Base-by-base conservation (phyloP, 2,113 vertebrate species). In the Gambusia affinis region DNA sequence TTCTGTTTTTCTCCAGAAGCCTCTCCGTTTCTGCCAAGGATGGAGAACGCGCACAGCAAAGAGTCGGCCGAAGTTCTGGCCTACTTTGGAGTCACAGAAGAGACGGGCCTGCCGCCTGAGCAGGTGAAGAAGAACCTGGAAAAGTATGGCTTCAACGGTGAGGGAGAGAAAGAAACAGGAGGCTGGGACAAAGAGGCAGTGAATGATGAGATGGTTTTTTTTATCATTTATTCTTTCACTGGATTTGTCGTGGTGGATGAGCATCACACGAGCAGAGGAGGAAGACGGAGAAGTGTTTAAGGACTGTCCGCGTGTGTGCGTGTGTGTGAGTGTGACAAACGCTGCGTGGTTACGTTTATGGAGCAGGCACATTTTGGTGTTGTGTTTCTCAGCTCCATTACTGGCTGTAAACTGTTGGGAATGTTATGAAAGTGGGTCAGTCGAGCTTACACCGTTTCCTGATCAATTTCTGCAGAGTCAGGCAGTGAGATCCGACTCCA, bases 91-190 rank as follows among this genome's bases (percentile, higher is more conserved):
- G 96, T 97, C 88, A 95, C 80, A 5, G 96, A 97, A 90, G 92
- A 90, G 35, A 93, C 87, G 0, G 97, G 97, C 87, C 95, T 97
- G 66, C 85, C 92, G 10, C 94, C 90, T 8, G 97, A 98, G 19
- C 96, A 96, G 93, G 91, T 97, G 64, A 96, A 97, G 92, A 95
- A 85, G 88, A 94, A 89, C 88, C 86, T 96, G 87, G 95, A 94
- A n/a, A 97, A 96, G 87, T 97, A 92, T 7, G 97, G 97, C 92
- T 94, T 68, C 89, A 98, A 98, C 33, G 97, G 97, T 98, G 90
- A 96, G 96, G 87, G 72, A 63, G 65, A 74, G 30, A 67, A 29
- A 76, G 71, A 30, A 27, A 39, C 24, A 37, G 60, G 64, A 64
- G 60, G 39, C 31, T 47, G 57, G 35, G 79, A 72, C 30, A 64